Evolutionary conservation across 2,113 vertebrate species (phyloP).

Genomic region (Halcyon senegalensis): DNA sequence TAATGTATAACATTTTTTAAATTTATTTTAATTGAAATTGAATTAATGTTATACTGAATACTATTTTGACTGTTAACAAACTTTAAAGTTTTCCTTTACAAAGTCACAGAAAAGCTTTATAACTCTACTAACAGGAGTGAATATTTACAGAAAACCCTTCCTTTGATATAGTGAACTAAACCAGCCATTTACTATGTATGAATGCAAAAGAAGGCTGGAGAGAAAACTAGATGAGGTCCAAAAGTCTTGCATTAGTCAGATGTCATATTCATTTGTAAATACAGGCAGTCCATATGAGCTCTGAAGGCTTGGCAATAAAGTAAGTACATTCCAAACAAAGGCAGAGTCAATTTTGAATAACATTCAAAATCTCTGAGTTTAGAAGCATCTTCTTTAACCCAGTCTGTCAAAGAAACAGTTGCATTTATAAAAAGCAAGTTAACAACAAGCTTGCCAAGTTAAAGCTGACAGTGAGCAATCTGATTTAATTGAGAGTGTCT

Average conservation of each 20-base stretch:
- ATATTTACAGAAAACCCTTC: not conserved
- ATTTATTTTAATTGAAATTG: not conserved
- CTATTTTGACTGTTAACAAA: not conserved
- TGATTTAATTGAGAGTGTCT: not conserved
- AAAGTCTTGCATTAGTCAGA: not conserved
- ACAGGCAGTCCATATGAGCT: not conserved
- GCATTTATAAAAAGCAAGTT: not conserved
- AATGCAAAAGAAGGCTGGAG: not conserved
- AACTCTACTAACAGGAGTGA: not conserved
- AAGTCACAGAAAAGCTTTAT: not conserved
- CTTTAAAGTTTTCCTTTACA: not conserved
- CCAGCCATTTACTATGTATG: not conserved
- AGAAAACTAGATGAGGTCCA: not conserved
- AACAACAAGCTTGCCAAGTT: not conserved
- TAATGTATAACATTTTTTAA: not conserved
- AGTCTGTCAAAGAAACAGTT: not conserved
- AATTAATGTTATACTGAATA: not conserved
- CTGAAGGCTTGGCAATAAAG: not conserved
- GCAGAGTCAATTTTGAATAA: not conserved
- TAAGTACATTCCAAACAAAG: not conserved
- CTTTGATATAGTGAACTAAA: not conserved
- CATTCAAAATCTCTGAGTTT: not conserved
- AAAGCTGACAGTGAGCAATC: not conserved
- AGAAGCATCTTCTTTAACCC: not conserved
- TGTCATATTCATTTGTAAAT: not conserved